Evolutionary conservation across 2,888 invertebrate species (phyloP).

Genomic region (Diarsia rubi): DNA sequence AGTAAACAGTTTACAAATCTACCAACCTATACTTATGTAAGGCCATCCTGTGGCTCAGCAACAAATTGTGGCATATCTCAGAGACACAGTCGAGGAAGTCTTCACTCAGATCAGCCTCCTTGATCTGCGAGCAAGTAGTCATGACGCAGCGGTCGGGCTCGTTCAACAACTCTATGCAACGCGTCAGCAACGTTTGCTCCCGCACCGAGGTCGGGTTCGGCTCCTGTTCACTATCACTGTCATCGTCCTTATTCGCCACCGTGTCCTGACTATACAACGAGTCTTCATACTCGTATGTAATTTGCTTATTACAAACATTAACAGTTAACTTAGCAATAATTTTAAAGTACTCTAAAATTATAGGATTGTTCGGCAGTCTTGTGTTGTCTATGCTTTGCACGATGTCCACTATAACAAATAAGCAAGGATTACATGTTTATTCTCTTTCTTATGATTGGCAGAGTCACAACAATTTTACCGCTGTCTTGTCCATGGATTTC

Average conservation of each 20-base stretch:
- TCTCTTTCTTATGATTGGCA: not conserved
- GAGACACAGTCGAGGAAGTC: slow-evolving; percentile 93
- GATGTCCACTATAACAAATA: slow-evolving; percentile 82
- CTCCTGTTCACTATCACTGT: slow-evolving; percentile 91
- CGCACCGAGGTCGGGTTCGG: slow-evolving; percentile 86
- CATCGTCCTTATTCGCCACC: slow-evolving; percentile 90
- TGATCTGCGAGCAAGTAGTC: slow-evolving; percentile 86
- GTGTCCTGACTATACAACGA: slow-evolving; percentile 87
- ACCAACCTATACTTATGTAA: slow-evolving; percentile 95
- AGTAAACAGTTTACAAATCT: not conserved
- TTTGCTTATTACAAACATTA: slow-evolving; percentile 86
- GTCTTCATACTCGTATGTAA: slow-evolving; percentile 85
- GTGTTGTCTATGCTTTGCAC: slow-evolving; percentile 88
- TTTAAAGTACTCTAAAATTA: slow-evolving; percentile 83
- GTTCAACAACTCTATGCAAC: slow-evolving; percentile 93
- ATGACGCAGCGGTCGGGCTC: slow-evolving; percentile 88
- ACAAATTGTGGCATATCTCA: slow-evolving; percentile 95
- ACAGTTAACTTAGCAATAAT: slow-evolving; percentile 85
- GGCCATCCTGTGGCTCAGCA: slow-evolving; percentile 95
- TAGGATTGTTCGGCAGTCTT: slow-evolving; percentile 90
- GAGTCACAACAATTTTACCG: not conserved
- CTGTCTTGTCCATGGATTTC: not conserved
- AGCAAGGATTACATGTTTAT: slow-evolving; percentile 15
- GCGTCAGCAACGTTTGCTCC: slow-evolving; percentile 87
- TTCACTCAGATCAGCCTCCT: slow-evolving; percentile 88